phyloP scores from a whole-genome alignment of 2,113 vertebrate species.

The Strix aluco region DNA sequence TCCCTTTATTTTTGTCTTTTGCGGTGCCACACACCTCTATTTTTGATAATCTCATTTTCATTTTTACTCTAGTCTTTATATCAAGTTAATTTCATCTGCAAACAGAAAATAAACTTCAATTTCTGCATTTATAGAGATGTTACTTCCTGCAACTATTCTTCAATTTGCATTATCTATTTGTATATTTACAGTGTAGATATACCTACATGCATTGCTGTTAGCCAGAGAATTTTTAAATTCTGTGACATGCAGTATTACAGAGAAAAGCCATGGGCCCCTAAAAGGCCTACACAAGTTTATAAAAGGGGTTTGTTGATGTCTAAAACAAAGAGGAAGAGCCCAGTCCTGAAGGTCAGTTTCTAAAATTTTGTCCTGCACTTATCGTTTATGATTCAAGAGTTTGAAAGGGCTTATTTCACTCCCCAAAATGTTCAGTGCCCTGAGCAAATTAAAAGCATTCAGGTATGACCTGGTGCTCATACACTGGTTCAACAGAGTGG shows the following conservation, averaged over 20 bases:
- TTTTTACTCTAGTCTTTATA: background rate
- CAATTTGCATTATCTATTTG: background rate
- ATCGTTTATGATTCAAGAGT: background rate
- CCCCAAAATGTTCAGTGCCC: background rate
- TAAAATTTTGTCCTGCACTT: background rate
- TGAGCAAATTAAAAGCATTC: background rate
- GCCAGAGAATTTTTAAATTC: background rate
- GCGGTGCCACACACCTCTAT: background rate
- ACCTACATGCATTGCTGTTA: background rate
- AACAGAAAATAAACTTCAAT: background rate
- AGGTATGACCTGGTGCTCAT: background rate
- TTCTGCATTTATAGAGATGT: background rate
- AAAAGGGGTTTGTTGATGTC: background rate
- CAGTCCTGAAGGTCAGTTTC: background rate
- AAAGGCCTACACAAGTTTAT: background rate
- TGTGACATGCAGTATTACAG: background rate
- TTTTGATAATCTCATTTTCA: background rate
- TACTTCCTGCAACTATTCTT: background rate
- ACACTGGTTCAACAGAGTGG: background rate
- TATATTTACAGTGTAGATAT: background rate
- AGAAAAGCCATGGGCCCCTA: background rate
- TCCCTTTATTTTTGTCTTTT: background rate
- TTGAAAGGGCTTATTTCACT: background rate
- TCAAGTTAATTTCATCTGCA: background rate
- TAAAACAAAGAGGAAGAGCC: background rate